Base-by-base conservation (phyloP, 2,888 invertebrate species). In the Chesias legatella region DNA sequence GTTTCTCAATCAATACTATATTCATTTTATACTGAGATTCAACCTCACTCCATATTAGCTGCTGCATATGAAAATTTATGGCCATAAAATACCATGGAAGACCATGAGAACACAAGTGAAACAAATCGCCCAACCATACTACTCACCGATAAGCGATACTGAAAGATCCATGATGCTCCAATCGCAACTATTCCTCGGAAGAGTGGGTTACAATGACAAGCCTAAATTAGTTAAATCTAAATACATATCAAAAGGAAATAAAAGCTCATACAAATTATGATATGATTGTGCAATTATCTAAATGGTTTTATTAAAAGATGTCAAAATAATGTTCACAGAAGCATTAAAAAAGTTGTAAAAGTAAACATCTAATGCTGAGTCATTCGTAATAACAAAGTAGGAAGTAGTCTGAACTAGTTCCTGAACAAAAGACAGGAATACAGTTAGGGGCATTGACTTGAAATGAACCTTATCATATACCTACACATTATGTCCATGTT, bases 1-100 rank as follows among this genome's bases (percentile, higher is more conserved):
- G 13, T 17, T 17, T 3, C 13, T 17, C 13, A 17, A 17, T 17
- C 13, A 17, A 17, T 17, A 17, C 5, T 17, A 3, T 3, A 3
- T 5, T 17, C 13, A 17, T 17, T n/a, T 22, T 7, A 1, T 22
- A 6, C 22, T 22, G n/a, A 34, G 21, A 30, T 26, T 26, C 9
- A 23, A 32, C 27, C 17, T 13, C 8, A 43, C 17, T 31, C 36
- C 11, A 35, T 33, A 10, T 10, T 35, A 40, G 40, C 29, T 1
- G 20, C 29, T 17, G 26, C 35, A 1, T 20, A 33, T 39, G 31
- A 33, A 32, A 26, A 25, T 52, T 10, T 76, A 68, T 48, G 85
- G 84, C 37, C 79, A 81, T 56, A 48, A 53, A 32, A 80, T 84
- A 51, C 74, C 75, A 32, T 84, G 83, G 83, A 77, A 60, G 30